Percentiles rank a stretch among this genome's conserved stretches.
Conservation (phyloP, 2,797 vertebrate species). For the Cephalopachus bancanus region DNA sequence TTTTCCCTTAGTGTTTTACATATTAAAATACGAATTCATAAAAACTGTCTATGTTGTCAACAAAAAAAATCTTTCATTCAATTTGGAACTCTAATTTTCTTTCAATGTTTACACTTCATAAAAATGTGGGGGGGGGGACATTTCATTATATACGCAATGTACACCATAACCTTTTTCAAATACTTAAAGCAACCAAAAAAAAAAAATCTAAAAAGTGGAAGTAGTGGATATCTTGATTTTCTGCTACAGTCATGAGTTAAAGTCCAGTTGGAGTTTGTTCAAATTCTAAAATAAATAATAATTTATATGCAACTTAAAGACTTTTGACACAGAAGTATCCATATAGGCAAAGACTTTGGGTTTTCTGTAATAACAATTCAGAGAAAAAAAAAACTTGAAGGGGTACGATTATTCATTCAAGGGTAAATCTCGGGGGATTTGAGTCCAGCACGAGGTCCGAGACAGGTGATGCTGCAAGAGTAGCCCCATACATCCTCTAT, state of each 20-base stretch:
- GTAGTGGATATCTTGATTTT: neutral
- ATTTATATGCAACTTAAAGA: neutral
- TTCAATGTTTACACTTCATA: neutral
- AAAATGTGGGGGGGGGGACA: neutral
- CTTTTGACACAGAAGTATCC: neutral
- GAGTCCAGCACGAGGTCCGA: neutral
- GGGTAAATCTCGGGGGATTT: neutral
- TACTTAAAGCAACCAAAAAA: neutral
- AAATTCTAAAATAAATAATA: conserved; percentile 36
- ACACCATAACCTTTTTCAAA: neutral
- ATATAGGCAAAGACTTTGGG: neutral
- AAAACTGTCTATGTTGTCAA: neutral
- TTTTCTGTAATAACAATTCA: neutral
- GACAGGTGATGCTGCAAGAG: neutral
- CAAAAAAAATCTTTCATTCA: conserved; percentile 17
- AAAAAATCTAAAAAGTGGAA: neutral
- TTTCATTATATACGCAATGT: neutral
- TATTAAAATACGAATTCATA: conserved; percentile 15
- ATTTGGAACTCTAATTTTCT: neutral
- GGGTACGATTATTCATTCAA: neutral
- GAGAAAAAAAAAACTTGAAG: neutral
- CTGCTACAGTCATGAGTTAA: neutral
- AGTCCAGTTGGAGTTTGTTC: neutral
- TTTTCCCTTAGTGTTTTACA: conserved; percentile 19
- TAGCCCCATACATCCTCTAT: neutral